Evolutionary conservation across 1,140 invertebrate species (phyloP), one percentile per base, ranked within the genome.

Genomic region (Nylanderia fulva): DNA sequence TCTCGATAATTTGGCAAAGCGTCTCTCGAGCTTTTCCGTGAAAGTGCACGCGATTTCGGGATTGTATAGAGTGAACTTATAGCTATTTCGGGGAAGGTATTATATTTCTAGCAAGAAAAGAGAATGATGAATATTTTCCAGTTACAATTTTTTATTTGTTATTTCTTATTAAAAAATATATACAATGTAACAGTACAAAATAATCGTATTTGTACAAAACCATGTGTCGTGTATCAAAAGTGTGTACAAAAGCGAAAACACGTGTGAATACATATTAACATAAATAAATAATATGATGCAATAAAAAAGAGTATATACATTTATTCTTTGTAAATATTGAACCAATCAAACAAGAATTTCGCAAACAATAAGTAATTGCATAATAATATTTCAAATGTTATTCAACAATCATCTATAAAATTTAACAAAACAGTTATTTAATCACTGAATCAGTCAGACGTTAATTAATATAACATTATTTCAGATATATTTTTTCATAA

Each of bases 1-100:
- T 72, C 36, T n/a, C 24, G 77, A 82, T 82, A 72, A 82, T 82
- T 82, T 82, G 77, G 77, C 77, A 82, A 42, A 79, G 76, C 39
- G 1, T 45, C 66, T 45, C 24, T 15, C 36, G 64, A 54, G 52
- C 42, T 24, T 33, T 45, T n/a, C 52, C 39, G 71, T 24, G 64
- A n/a, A 69, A 56, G 45, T 56, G n/a, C 63, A 68, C 33, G 8
- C 33, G 8, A 48, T 61, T 75, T 61, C 42, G 18, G 13, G 27
- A 33, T 80, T 11, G 13, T 29, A 84, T 60, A 61, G 4, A 64
- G 13, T 39, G 9, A 63, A 63, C 52, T 68, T 68, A 82, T 36
- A 27, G 52, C 68, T 39, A 42, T 54, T 15, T 33, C 45, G 52
- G 29, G 33, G 6, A 56, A 56, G 3, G 29, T 33, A 33, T 33